Conservation (phyloP, 2,113 vertebrate species). For the Astatotilapia flaviijosephi region DNA sequence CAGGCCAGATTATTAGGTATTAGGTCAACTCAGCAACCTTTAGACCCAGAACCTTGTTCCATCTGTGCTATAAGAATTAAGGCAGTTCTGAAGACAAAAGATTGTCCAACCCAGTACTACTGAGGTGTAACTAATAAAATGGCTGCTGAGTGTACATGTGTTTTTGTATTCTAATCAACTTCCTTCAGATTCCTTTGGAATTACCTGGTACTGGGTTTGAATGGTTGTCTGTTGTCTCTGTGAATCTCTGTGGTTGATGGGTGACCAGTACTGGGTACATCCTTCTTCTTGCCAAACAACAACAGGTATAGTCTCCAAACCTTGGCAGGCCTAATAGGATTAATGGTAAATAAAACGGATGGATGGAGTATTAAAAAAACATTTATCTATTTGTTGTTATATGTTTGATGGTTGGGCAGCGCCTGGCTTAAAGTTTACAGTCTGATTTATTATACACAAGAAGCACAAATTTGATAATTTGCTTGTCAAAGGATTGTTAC, state of each 20-base stretch:
- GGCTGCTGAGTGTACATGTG: fast-evolving
- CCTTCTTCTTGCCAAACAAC: too few species aligned
- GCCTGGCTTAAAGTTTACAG: not conserved
- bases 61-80: not conserved
- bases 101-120: not conserved
- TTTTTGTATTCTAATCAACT: not conserved
- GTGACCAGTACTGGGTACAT: not conserved
- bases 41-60: not conserved
- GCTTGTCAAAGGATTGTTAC: not conserved
- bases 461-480: not conserved
- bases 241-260: not conserved
- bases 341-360: not conserved
- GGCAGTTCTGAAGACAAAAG: not conserved
- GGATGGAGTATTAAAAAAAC: not conserved
- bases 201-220: not conserved
- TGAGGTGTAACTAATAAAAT: not conserved
- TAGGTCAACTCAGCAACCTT: not conserved
- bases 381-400: not conserved
- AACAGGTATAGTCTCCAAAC: not conserved
- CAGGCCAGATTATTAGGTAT: not conserved
- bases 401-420: not conserved
- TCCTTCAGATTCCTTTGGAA: not conserved
- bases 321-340: not conserved
- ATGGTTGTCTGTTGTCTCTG: not conserved
- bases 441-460: not conserved